These are phyloP conservation scores for Arenaria interpres DNA, from an alignment of 2,113 vertebrate species.

Conservation along the genomic window DNA sequence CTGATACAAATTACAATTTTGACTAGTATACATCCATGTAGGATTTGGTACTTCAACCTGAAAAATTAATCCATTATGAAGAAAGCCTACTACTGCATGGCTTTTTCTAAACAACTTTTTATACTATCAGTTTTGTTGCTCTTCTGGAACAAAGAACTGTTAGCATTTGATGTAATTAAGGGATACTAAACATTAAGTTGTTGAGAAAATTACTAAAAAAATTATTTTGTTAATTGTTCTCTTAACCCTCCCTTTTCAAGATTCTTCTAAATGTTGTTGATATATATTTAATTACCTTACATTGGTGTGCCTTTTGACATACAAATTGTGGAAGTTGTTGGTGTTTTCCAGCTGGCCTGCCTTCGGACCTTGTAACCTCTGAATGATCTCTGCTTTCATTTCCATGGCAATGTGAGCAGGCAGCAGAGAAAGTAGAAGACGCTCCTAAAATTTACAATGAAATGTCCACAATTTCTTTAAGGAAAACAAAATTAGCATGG, in stretches of 20 bases:
- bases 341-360: constrained; percentile 96
- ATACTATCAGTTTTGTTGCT: neutral
- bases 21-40: neutral
- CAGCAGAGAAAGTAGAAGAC: constrained; percentile 91
- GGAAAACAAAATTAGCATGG: neutral
- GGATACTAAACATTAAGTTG: neutral
- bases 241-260: neutral
- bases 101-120: neutral
- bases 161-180: neutral
- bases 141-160: neutral
- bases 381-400: constrained; percentile 99
- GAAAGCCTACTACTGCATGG: neutral
- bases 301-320: constrained; percentile 95
- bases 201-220: neutral
- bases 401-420: constrained; percentile 97
- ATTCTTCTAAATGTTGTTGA: neutral
- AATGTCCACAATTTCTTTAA: neutral
- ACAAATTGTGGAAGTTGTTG: constrained; percentile 99
- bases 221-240: neutral
- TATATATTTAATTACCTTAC: constrained; percentile 79
- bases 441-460: constrained; percentile 80
- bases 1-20: neutral
- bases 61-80: neutral
- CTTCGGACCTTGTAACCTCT: constrained; percentile 93
- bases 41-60: neutral